phyloP scores from a whole-genome alignment of 2,113 vertebrate genomes.

The Dromas ardeola region DNA sequence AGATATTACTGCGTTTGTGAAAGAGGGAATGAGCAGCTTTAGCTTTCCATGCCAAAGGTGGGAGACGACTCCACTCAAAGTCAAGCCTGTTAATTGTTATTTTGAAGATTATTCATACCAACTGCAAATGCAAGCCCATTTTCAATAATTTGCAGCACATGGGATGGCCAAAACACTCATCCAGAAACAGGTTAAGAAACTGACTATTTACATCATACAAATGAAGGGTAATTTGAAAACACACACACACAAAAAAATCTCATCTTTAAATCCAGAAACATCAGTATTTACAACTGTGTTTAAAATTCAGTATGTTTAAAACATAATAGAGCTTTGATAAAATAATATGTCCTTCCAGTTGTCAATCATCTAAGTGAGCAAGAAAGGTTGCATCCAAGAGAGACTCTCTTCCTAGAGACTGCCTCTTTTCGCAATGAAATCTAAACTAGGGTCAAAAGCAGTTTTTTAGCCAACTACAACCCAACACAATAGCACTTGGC shows the following conservation, averaged over 20 bases:
- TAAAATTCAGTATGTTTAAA: neutral
- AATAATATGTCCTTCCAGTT: neutral
- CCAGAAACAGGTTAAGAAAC: neutral
- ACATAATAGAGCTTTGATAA: neutral
- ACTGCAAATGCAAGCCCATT: neutral
- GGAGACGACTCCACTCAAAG: neutral
- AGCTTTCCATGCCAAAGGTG: neutral
- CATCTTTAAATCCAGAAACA: neutral
- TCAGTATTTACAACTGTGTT: neutral
- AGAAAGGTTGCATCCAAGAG: neutral
- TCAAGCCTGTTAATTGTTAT: neutral
- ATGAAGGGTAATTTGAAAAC: neutral
- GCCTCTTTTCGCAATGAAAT: neutral
- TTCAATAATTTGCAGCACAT: neutral
- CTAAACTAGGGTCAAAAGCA: neutral
- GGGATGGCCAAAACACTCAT: neutral
- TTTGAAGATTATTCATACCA: neutral
- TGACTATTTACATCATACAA: neutral
- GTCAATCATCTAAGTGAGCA: neutral
- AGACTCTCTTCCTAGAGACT: neutral
- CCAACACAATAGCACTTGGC: neutral
- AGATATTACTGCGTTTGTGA: neutral
- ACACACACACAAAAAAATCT: neutral
- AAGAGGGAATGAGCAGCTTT: neutral
- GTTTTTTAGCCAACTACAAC: neutral